A percentile compares a stretch with the other conserved stretches of the same genome.
Evolutionary conservation across 2,113 vertebrate genomes (phyloP).

Genomic region (Triplophysa dalaica): DNA sequence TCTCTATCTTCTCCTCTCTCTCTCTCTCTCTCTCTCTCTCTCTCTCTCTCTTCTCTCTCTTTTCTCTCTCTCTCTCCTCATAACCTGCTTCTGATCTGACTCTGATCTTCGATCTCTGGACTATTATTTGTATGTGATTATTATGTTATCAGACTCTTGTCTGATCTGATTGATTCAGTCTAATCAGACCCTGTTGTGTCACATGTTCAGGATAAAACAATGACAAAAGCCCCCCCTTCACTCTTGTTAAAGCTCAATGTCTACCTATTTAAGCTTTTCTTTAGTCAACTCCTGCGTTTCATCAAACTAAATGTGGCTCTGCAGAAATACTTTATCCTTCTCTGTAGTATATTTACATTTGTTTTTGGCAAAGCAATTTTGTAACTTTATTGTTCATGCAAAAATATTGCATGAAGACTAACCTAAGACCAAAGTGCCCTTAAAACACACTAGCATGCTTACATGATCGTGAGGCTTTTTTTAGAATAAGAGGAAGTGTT

Average conservation of each 20-base stretch:
- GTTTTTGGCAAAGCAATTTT: no score
- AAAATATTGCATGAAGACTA: no score
- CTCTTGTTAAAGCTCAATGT: background rate
- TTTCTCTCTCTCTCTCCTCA: background rate
- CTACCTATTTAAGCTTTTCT: background rate
- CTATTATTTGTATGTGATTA: background rate
- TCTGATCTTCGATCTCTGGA: background rate
- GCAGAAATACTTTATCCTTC: background rate
- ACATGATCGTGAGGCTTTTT: background rate
- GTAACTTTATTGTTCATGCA: no score
- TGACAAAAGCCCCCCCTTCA: no score
- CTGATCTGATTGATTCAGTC: background rate
- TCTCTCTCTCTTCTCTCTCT: constrained; percentile 6
- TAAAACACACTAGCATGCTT: background rate
- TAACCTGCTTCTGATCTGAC: no score
- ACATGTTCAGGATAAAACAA: no score
- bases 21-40: background rate
- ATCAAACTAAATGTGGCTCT: background rate
- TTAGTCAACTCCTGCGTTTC: background rate
- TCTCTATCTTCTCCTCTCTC: no score
- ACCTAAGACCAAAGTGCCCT: background rate
- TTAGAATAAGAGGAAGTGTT: background rate
- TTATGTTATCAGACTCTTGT: background rate
- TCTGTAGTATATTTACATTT: no score
- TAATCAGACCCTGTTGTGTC: background rate